These are phyloP conservation scores for Fratercula arctica DNA, from an alignment of 2,797 vertebrate genomes.

Conservation along the genomic window DNA sequence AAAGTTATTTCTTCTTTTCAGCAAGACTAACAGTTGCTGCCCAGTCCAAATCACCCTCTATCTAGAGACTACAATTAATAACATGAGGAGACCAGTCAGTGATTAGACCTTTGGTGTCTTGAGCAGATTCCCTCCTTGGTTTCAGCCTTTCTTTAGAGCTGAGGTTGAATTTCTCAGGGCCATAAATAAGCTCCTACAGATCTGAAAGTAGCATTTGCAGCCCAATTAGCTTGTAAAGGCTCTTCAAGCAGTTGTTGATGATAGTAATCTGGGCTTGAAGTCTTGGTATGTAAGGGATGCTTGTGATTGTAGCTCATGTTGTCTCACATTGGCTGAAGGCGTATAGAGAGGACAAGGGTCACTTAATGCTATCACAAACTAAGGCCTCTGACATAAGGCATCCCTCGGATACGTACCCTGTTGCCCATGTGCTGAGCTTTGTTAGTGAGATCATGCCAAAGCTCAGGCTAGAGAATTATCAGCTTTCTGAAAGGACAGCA, in stretches of 20 bases:
- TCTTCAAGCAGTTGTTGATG: constrained; percentile 43
- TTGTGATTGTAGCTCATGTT: constrained; percentile 19
- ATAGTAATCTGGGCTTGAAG: constrained; percentile 38
- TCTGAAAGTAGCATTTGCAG: constrained; percentile 11
- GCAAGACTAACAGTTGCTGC: background rate
- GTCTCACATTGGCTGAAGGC: background rate
- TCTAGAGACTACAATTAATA: background rate
- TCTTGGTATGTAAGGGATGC: constrained; percentile 43
- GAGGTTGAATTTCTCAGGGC: constrained; percentile 38
- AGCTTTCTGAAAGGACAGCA: constrained; percentile 52
- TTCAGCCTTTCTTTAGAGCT: background rate
- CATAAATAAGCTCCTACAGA: constrained; percentile 9
- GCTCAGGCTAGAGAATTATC: constrained; percentile 13
- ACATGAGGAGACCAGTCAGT: background rate
- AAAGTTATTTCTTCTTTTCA: background rate
- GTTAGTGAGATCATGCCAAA: constrained; percentile 2
- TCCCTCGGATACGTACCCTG: background rate
- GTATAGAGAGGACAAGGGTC: constrained; percentile 4
- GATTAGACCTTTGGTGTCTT: background rate
- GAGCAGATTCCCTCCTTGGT: background rate
- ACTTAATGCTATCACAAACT: constrained; percentile 41
- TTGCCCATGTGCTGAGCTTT: constrained; percentile 16
- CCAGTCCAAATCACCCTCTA: background rate
- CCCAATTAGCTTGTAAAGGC: constrained; percentile 33
- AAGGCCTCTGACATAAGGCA: constrained; percentile 31